These are phyloP conservation scores for Cheirogaleus major DNA, from an alignment of 2,797 vertebrate species.

Conservation along the genomic window DNA sequence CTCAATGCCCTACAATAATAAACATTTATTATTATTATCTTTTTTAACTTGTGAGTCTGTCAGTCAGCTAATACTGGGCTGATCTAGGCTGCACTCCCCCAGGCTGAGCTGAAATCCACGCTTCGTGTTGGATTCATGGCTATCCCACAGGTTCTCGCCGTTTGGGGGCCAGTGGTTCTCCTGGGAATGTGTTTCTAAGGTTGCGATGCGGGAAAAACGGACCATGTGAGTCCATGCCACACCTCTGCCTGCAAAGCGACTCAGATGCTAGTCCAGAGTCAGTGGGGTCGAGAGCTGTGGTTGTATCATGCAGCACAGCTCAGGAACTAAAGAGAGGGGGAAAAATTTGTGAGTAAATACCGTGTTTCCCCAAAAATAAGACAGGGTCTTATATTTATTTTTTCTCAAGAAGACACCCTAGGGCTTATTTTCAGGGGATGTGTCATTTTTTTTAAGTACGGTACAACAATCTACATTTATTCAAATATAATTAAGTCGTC, in stretches of 20 bases:
- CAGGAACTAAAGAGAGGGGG: accelerated
- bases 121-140: not conserved
- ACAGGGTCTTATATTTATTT: no score
- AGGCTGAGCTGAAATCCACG: not conserved
- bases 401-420: no score
- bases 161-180: not conserved
- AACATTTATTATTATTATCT: no score
- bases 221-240: accelerated
- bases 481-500: no score
- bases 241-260: no score
- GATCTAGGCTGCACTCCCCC: not conserved
- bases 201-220: accelerated
- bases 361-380: no score
- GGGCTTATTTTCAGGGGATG: no score
- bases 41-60: not conserved
- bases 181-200: accelerated
- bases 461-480: no score
- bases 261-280: not conserved
- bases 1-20: no score
- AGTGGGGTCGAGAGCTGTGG: accelerated
- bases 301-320: accelerated
- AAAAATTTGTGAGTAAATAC: accelerated
- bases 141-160: accelerated
- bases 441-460: no score
- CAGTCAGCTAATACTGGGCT: no score